Evolutionary conservation across 1,140 invertebrate species (phyloP), one percentile per base, ranked within the genome.

Genomic region (Sogatella furcifera): DNA sequence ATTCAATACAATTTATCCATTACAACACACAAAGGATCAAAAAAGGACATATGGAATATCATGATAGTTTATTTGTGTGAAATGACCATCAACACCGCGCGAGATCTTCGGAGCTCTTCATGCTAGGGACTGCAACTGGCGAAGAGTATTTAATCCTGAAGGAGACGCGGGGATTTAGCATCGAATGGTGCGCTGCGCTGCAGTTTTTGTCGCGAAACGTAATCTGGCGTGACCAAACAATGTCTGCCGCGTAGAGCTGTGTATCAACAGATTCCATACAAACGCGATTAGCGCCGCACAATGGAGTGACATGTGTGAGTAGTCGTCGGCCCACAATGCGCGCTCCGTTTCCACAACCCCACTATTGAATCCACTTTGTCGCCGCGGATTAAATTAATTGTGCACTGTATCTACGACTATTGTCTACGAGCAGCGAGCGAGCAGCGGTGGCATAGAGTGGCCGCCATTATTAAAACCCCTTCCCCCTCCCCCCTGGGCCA

Each of bases 201-300:
- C n/a, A 49, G 46, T 49, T 49, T 49, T 49, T 49, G 46, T 49
- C 46, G 46, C 21, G 6, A 9, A 11, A 14, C 15, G 46, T 49
- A 49, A 49, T 49, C 46, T 49, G 46, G 46, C 46, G 46, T 49
- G 46, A 49, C 46, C 46, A 49, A 49, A 49, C 46, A 49, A 49
- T 49, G 21, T 17, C 46, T 19, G 46, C 9, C 3, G 46, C 15
- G 46, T 6, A 49, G 21, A 19, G 21, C 46, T 49, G 46, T 49
- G 46, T 49, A 49, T 49, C 46, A 49, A 49, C 46, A 49, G 46
- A 49, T 19, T 49, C 11, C 46, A 49, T 22, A 49, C 46, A 49
- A 49, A 49, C 21, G 46, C 46, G 46, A 49, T 49, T 49, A 49
- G 2, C 46, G 46, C 15, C 15, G 2, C 15, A 49, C 46, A 49